Evolutionary conservation across 2,888 invertebrate genomes (phyloP), one percentile per base, ranked within the genome.

Genomic region (Cantharis lateralis): DNA sequence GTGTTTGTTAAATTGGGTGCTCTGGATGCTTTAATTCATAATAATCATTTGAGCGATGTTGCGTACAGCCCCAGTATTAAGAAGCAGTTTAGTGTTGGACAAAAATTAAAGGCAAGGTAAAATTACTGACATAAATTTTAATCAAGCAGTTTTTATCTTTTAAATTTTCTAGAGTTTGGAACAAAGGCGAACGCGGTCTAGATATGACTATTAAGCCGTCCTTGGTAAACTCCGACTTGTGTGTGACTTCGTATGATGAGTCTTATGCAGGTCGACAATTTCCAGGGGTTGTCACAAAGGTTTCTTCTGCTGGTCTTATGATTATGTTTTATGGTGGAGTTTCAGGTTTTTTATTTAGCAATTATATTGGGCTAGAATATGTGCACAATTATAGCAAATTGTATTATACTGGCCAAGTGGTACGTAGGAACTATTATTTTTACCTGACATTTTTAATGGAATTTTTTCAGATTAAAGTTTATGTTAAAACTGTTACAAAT

Each of bases 121-220:
- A 79, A 70, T 15, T 15, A 10, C 4, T 16, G 28, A n/a, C 3
- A 15, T 10, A 15, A 20, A 7, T 61, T 16, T 68, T 18, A 74
- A 20, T 3, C 10, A 71, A n/a, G 9, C 13, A 69, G 28, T 13
- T 18, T 16, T 69, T 26, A 62, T 28, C 15, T 73, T 64, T 61
- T 75, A 61, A 71, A 63, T 11, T 83, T 84, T 61, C n/a, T 74
- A 89, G 89, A 2, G 92, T 95, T 4, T 86, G 94, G 32, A 86
- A 86, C 0, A 84, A 91, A 3, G 90, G 91, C 80, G 76, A 83
- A 15, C 89, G 89, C 20, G 88, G 88, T 3, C 86, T 93, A 1
- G 86, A 91, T 71, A 89, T 95, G 16, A 94, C 95, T 0, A 87
- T 93, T 82, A 94, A 94, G 82, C 90, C 90, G 3, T 91, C 92